Conservation (phyloP, 2,797 vertebrate species). For the Parotocinclus haroldoi region DNA sequence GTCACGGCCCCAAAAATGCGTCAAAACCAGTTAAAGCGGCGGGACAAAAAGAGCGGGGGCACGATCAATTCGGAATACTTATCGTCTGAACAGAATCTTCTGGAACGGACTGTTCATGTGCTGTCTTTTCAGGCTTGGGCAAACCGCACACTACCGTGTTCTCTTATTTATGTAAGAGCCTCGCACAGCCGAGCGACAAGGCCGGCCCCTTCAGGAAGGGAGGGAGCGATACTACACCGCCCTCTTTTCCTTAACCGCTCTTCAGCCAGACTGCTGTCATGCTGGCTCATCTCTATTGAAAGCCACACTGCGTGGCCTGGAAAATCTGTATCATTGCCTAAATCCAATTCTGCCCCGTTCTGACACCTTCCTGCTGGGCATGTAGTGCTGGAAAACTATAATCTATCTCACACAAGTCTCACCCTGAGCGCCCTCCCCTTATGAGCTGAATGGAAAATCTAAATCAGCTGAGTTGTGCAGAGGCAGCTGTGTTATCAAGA, state of each 20-base stretch:
- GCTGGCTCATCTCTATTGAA: conserved; percentile 51
- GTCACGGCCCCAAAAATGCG: not conserved
- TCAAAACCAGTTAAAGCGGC: not conserved
- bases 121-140: conserved; percentile 15
- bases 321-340: conserved; percentile 45
- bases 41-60: not conserved
- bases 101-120: conserved; percentile 10
- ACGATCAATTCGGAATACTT: not conserved
- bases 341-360: conserved; percentile 28
- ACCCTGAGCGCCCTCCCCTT: conserved; percentile 26
- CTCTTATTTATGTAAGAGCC: conserved; percentile 37
- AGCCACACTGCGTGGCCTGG: conserved; percentile 40
- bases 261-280: conserved; percentile 33
- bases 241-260: conserved; percentile 28
- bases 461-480: conserved; percentile 50
- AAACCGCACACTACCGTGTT: conserved; percentile 21
- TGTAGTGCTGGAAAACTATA: conserved; percentile 29
- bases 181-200: conserved; percentile 18
- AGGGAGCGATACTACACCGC: conserved; percentile 16
- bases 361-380: conserved; percentile 34
- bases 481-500: conserved; percentile 54
- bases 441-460: conserved; percentile 48
- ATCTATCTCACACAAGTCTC: conserved; percentile 17
- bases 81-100: conserved; percentile 22
- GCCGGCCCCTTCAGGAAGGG: conserved; percentile 33